Percentiles rank a stretch among this genome's conserved stretches.
Evolutionary conservation across 2,113 vertebrate species (phyloP).

Genomic region (Podilymbus podiceps): DNA sequence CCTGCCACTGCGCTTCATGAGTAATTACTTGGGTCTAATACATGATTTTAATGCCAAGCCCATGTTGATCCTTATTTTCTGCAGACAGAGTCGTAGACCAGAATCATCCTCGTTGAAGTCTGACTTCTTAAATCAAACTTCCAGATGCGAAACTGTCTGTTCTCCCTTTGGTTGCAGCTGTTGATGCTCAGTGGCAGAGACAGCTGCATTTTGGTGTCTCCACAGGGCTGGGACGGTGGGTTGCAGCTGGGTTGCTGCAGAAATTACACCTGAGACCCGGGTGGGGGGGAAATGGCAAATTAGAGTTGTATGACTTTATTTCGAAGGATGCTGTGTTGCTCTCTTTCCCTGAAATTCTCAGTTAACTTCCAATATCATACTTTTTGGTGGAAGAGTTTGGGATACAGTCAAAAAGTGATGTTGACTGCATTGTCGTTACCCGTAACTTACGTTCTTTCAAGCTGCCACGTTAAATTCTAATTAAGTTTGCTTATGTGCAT

Average conservation of each 20-base stretch:
- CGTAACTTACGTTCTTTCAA: neutral
- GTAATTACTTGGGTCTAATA: neutral
- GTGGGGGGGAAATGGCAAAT: neutral
- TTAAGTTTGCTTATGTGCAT: neutral
- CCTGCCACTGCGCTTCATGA: neutral
- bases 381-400: neutral
- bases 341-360: neutral
- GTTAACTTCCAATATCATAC: neutral
- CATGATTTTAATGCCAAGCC: neutral
- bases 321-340: neutral
- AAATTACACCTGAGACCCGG: fast-evolving
- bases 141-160: neutral
- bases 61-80: neutral
- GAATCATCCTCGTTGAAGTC: neutral
- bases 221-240: neutral
- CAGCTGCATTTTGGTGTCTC: fast-evolving
- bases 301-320: neutral
- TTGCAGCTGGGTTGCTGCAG: neutral
- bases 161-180: neutral
- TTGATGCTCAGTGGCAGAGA: neutral
- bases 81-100: too few species aligned
- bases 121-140: neutral
- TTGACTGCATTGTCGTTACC: neutral
- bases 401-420: too few species aligned
- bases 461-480: neutral